These are phyloP conservation scores for Cybosia mesomella DNA, from an alignment of 2,888 invertebrate species.

Conservation along the genomic window DNA sequence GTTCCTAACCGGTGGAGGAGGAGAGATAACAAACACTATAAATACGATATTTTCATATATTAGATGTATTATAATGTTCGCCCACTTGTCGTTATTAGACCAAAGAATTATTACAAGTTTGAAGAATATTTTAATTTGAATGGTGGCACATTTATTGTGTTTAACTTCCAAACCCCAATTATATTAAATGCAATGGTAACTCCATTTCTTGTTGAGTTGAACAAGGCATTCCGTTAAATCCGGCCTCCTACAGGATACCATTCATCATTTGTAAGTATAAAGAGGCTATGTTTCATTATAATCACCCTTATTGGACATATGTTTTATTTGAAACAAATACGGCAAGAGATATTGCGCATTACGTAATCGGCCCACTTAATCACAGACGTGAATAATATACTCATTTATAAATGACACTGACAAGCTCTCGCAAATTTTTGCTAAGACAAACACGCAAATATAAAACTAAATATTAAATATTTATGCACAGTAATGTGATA, in stretches of 20 bases:
- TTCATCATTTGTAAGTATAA: background rate
- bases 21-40: no score
- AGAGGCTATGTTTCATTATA: background rate
- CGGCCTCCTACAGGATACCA: background rate
- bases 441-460: background rate
- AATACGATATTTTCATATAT: no score
- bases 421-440: slow-evolving; percentile 5
- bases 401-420: slow-evolving; percentile 5
- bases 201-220: background rate
- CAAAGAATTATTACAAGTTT: no score
- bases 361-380: slow-evolving; percentile 6
- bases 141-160: no score
- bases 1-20: no score
- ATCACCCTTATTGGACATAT: background rate
- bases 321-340: background rate
- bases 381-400: background rate
- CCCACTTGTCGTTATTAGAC: no score
- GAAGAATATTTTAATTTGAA: no score
- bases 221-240: background rate
- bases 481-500: background rate
- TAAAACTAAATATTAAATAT: background rate
- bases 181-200: no score
- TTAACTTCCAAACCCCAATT: no score
- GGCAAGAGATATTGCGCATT: background rate
- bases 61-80: no score